Evolutionary conservation across 2,888 invertebrate genomes (phyloP).

Genomic region (Zhuqinia jingwanae): DNA sequence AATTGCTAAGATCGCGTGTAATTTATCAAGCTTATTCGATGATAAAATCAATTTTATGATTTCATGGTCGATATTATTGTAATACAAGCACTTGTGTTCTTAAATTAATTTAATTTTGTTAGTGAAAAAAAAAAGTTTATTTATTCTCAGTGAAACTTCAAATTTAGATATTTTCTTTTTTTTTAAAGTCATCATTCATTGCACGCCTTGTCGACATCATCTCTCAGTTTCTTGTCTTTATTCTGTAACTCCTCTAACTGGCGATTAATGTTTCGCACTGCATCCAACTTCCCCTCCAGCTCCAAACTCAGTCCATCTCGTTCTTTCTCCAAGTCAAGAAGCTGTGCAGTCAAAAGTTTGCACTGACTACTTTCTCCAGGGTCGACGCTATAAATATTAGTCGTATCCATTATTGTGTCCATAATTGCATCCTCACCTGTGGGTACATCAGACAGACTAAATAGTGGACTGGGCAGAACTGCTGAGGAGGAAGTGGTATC

Average conservation of each 20-base stretch:
- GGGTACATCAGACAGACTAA: neutral
- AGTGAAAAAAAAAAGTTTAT: no score
- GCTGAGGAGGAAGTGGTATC: neutral
- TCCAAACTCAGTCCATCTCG: neutral
- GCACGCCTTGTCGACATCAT: neutral
- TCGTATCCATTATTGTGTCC: neutral
- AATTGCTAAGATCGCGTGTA: no score
- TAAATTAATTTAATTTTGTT: no score
- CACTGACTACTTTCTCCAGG: conserved; percentile 6
- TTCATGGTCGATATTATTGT: no score
- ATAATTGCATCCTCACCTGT: neutral
- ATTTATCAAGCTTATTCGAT: no score
- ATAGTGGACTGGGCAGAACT: neutral
- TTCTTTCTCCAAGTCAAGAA: conserved; percentile 34
- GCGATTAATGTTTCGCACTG: neutral
- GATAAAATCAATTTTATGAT: no score
- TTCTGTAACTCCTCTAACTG: neutral
- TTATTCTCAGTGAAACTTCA: no score
- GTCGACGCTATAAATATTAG: neutral
- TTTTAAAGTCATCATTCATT: no score
- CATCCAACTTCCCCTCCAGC: conserved; percentile 26
- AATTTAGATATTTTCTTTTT: no score
- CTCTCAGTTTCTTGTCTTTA: no score
- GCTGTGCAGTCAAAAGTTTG: neutral
- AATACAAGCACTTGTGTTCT: no score